These are phyloP conservation scores for Macrobrachium nipponense DNA, from an alignment of 1,140 invertebrate species.

Conservation along the genomic window DNA sequence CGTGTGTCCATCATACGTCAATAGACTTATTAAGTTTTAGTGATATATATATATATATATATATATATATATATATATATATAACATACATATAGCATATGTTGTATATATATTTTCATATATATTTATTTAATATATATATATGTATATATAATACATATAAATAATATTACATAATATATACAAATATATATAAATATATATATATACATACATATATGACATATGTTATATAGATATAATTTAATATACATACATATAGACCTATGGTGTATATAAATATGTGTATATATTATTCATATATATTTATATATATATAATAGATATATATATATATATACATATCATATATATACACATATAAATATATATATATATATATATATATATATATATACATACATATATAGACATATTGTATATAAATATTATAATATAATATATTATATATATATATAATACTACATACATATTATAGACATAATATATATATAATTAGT, in stretches of 20 bases:
- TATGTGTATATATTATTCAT: no score
- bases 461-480: no score
- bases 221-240: slow-evolving; percentile 26
- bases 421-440: neutral
- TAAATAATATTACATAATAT: slow-evolving; percentile 8
- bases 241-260: slow-evolving; percentile 14
- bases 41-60: slow-evolving; percentile 16
- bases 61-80: slow-evolving; percentile 29
- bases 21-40: neutral
- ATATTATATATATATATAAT: slow-evolving; percentile 7
- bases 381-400: slow-evolving; percentile 12
- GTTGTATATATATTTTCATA: neutral
- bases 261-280: no score
- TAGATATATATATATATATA: neutral
- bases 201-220: slow-evolving; percentile 26
- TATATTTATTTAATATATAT: slow-evolving; percentile 5
- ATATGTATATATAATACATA: slow-evolving; percentile 12
- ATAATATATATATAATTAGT: slow-evolving; percentile 21
- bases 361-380: slow-evolving; percentile 67
- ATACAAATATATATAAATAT: slow-evolving; percentile 23
- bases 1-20: neutral
- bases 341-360: slow-evolving; percentile 23
- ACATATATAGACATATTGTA: neutral
- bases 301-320: neutral
- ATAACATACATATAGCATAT: slow-evolving; percentile 19